Evolutionary conservation across 2,888 invertebrate species (phyloP), one percentile per base, ranked within the genome.

Genomic region (Sthenelais limicola): DNA sequence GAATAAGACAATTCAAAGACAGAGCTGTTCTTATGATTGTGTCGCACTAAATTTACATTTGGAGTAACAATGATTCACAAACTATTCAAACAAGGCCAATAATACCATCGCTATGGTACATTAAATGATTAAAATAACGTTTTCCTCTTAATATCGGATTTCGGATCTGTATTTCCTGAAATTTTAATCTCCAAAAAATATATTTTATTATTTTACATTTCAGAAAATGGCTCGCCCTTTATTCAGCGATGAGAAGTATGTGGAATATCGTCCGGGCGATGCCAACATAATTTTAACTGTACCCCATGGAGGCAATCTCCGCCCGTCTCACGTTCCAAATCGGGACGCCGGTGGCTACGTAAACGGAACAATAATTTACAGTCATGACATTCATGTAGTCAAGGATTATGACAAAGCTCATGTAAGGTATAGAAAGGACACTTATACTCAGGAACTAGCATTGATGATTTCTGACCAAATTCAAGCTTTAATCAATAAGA

Each of bases 281-380:
- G 49, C 74, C 26, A 76, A 76, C 47, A 28, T 77, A 26, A 77
- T 77, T 66, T 15, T 77, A 1, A 48, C 67, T 12, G 72, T 71
- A 12, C 76, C 77, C 12, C 77, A 77, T 47, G 77, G 77, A 1
- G 77, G 77, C 5, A 24, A 47, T 21, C 51, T 70, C 18, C 47
- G 35, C 28, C 77, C 77, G 0, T 4, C 38, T 7, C 28, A 15
- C 30, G 71, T 76, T 30, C 76, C 76, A 3, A 51, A 73, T 49
- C 38, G 76, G 21, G 69, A 73, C 24, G 68, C 69, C 12, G 76
- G 73, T 5, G 54, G 38, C 12, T 12, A 32, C 24, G 26, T 35
- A 4, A 43, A 52, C 47, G 71, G 70, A 26, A 38, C 21, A 15
- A 3, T 48, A 1, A 32, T 49, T 21, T 73, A 73, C 58, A 35